Conservation (phyloP, 2,888 invertebrate genomes). For the Sclerodermus sp. region DNA sequence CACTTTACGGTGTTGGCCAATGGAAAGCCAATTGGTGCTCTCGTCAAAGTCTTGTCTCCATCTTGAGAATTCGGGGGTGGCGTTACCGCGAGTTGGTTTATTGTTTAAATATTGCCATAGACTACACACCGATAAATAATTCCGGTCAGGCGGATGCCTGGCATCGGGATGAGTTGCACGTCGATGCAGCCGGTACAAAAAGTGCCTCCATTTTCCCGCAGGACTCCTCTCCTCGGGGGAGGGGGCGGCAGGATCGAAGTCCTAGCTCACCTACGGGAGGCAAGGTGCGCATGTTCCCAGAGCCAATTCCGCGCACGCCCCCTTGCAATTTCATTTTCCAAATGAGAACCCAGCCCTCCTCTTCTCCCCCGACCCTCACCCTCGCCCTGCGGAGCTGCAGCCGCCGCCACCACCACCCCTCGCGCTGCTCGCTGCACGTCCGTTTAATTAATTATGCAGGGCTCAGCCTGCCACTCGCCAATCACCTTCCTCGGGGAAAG, state of each 20-base stretch:
- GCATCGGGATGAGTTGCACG: background rate
- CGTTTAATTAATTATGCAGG: slow-evolving; percentile 52
- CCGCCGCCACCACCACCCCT: background rate
- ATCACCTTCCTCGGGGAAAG: too few species aligned
- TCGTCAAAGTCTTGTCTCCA: too few species aligned
- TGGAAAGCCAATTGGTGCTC: too few species aligned
- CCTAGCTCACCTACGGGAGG: slow-evolving; percentile 20
- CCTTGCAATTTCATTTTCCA: slow-evolving; percentile 46
- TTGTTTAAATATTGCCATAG: too few species aligned
- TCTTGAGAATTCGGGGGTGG: too few species aligned
- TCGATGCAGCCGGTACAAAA: background rate
- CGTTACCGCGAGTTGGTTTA: too few species aligned
- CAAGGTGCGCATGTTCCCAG: slow-evolving; percentile 40
- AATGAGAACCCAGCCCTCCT: slow-evolving; percentile 28
- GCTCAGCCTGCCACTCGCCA: slow-evolving; percentile 7
- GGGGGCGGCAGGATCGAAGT: slow-evolving; percentile 24
- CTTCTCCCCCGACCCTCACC: slow-evolving; percentile 4
- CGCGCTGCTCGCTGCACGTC: slow-evolving; percentile 5
- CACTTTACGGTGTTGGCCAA: too few species aligned
- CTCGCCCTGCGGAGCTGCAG: too few species aligned
- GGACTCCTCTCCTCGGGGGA: background rate
- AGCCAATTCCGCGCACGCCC: slow-evolving; percentile 34
- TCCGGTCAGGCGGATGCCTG: background rate
- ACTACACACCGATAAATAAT: too few species aligned
- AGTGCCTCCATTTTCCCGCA: background rate